Conservation (phyloP, 2,888 invertebrate species). For the Parasteatoda lunata region DNA sequence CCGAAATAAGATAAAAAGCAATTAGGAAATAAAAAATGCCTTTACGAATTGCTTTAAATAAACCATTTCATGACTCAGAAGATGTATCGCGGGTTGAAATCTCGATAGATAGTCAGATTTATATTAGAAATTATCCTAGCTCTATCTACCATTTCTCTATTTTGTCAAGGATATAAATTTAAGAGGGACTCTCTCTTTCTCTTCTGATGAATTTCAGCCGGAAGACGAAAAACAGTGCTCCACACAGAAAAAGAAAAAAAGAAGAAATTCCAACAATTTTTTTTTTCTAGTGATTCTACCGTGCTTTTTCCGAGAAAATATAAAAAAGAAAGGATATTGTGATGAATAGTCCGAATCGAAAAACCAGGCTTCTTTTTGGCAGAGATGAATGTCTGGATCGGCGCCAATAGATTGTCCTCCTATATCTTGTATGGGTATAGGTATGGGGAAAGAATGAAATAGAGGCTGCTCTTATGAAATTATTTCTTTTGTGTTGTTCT, state of each 20-base stretch:
- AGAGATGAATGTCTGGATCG: constrained; percentile 49
- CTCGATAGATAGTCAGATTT: constrained; percentile 32
- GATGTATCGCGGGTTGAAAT: not conserved
- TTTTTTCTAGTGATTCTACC: constrained; percentile 22
- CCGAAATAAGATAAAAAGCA: no score
- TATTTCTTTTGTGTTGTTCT: constrained; percentile 56
- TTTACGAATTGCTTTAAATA: not conserved
- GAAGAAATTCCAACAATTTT: constrained; percentile 25
- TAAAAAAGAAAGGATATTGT: constrained; percentile 29
- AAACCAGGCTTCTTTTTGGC: constrained; percentile 50
- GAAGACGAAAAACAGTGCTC: constrained; percentile 62
- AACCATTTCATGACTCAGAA: not conserved
- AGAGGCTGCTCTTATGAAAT: constrained; percentile 36
- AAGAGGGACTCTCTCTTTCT: not conserved
- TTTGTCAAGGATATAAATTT: constrained; percentile 50
- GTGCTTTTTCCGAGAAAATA: constrained; percentile 12
- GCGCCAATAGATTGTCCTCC: constrained; percentile 56
- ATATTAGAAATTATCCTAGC: constrained; percentile 61
- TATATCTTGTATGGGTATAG: constrained; percentile 32
- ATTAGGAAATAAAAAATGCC: no score
- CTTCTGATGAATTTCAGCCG: constrained; percentile 57
- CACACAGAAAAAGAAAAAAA: not conserved
- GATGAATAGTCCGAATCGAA: constrained; percentile 55
- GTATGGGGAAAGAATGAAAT: not conserved
- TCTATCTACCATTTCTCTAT: constrained; percentile 41